A percentile compares a stretch with the other conserved stretches of the same genome.
Evolutionary conservation across 2,797 vertebrate species (phyloP).

Genomic region (Lateolabrax maculatus): DNA sequence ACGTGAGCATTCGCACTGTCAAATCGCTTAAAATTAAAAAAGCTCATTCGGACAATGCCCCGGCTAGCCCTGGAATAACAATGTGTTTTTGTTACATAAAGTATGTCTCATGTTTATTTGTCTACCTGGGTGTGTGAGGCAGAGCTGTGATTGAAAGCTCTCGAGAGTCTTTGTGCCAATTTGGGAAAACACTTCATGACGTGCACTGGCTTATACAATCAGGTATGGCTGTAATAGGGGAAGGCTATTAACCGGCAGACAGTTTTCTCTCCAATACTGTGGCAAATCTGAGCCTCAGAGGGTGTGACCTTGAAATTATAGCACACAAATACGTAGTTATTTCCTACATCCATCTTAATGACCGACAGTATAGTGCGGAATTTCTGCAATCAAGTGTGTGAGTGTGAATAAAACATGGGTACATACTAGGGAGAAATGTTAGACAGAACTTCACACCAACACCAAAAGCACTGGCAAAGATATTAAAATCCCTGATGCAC

Average conservation of each 20-base stretch:
- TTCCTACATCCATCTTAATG: not conserved
- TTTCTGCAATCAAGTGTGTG: not conserved
- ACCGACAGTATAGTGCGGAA: not conserved
- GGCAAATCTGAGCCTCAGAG: constrained; percentile 32
- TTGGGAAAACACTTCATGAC: constrained; percentile 45
- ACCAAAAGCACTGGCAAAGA: not conserved
- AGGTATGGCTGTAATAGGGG: constrained; percentile 20
- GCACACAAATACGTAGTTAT: constrained; percentile 13
- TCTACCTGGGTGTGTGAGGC: constrained; percentile 36
- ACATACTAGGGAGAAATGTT: not conserved
- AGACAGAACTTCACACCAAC: too few species aligned
- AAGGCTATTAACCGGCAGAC: constrained; percentile 39
- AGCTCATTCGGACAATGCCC: constrained; percentile 38
- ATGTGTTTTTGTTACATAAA: constrained; percentile 34
- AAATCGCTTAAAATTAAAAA: constrained; percentile 33
- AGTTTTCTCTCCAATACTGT: constrained; percentile 39
- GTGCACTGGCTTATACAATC: constrained; percentile 31
- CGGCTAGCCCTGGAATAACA: constrained; percentile 31
- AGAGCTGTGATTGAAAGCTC: constrained; percentile 42
- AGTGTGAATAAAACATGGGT: not conserved
- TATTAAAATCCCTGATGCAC: not conserved
- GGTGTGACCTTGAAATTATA: constrained; percentile 41
- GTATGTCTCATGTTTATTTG: constrained; percentile 22
- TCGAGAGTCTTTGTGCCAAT: constrained; percentile 36
- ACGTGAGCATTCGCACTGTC: constrained; percentile 44